A percentile compares a stretch with the other conserved stretches of the same genome.
phyloP scores from a whole-genome alignment of 1,140 invertebrate genomes.

The Probaryconus sp. region DNA sequence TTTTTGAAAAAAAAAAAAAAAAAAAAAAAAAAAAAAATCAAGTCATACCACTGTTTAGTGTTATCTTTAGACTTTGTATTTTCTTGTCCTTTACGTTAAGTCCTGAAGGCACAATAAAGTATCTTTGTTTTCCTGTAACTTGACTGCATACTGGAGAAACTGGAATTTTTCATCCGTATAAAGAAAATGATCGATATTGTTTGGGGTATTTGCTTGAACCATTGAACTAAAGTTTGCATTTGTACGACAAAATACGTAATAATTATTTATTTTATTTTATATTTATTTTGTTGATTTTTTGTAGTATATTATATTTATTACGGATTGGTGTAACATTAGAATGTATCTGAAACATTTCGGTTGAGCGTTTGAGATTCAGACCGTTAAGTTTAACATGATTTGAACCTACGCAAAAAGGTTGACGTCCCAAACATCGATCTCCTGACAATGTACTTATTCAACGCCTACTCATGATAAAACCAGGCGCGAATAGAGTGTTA shows the following conservation, averaged over 20 bases:
- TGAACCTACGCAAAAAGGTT: conserved; percentile 60
- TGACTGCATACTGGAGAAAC: conserved; percentile 53
- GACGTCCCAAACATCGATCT: conserved; percentile 61
- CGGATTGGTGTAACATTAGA: too few relatives aligned
- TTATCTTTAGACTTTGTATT: conserved; percentile 41
- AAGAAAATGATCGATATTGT: too few relatives aligned
- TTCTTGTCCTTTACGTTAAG: conserved; percentile 43
- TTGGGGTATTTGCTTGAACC: too few relatives aligned
- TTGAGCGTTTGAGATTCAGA: conserved; percentile 29
- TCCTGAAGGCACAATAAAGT: conserved; percentile 58
- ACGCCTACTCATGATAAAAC: conserved; percentile 61
- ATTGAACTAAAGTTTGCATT: too few relatives aligned
- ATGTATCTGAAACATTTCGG: too few relatives aligned
- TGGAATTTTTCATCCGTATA: conserved; percentile 50
- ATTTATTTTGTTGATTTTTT: too few relatives aligned
- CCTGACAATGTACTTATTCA: conserved; percentile 62
- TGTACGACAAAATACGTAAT: too few relatives aligned
- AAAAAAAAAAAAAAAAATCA: conserved; percentile 40
- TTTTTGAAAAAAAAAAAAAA: too few relatives aligned
- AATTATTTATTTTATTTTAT: too few relatives aligned
- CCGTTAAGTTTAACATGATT: conserved; percentile 49
- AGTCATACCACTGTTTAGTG: conserved; percentile 37
- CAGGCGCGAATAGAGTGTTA: conserved; percentile 55
- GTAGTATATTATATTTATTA: too few relatives aligned
- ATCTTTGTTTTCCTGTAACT: conserved; percentile 48